Percentiles rank a stretch among this genome's conserved stretches.
phyloP scores from a whole-genome alignment of 2,113 vertebrate species.

The Accipiter virgatus region DNA sequence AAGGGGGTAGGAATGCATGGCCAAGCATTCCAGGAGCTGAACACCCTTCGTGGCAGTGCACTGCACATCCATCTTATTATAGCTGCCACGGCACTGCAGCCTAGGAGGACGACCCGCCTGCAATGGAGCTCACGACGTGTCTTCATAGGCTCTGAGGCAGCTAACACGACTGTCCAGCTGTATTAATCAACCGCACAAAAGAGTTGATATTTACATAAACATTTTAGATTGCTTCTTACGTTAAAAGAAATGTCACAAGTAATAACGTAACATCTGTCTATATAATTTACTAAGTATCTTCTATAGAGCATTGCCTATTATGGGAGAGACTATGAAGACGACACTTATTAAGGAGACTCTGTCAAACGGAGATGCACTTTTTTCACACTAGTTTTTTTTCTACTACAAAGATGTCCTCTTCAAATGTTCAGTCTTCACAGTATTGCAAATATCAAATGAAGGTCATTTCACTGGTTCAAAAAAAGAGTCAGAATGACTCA shows the following conservation, averaged over 20 bases:
- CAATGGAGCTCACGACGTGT: accelerated
- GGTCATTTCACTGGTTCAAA: background rate
- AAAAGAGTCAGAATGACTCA: background rate
- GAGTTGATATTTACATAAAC: background rate
- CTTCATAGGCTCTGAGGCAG: background rate
- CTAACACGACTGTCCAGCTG: background rate
- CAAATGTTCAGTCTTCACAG: background rate
- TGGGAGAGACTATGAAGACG: accelerated
- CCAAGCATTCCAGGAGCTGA: background rate
- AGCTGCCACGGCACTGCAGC: background rate
- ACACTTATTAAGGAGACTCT: background rate
- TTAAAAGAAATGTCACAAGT: background rate
- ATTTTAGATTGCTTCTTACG: background rate
- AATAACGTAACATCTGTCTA: background rate
- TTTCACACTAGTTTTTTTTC: background rate
- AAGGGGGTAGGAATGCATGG: background rate
- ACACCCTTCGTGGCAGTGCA: background rate
- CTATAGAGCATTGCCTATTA: background rate
- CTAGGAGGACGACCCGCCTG: background rate
- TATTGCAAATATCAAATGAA: background rate
- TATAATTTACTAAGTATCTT: background rate
- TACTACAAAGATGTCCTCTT: background rate
- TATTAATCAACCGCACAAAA: background rate
- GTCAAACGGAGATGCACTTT: background rate
- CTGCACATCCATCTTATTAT: too few relatives aligned